These are phyloP conservation scores for Xenopus laevis DNA, from an alignment of 2,113 vertebrate species.

Conservation along the genomic window DNA sequence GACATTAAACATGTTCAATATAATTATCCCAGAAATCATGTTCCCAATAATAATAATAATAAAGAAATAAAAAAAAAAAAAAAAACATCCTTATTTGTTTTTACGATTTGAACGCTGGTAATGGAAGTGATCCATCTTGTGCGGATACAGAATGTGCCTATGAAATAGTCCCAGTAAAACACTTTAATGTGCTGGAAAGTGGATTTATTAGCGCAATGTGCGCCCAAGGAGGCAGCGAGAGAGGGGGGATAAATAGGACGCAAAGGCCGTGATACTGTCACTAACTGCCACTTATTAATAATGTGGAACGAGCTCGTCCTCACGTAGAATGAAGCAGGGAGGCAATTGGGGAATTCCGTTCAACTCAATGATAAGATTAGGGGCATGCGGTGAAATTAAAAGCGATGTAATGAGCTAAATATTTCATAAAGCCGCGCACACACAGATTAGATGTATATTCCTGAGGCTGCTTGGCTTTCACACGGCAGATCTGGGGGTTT, in stretches of 20 bases:
- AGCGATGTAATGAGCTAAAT: background rate
- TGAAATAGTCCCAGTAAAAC: background rate
- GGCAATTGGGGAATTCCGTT: background rate
- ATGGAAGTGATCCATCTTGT: background rate
- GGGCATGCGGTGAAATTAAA: constrained; percentile 2
- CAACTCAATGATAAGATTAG: background rate
- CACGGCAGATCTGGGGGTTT: no score
- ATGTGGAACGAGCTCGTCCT: background rate
- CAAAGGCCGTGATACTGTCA: background rate
- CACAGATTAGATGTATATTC: background rate
- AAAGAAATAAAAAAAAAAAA: no score
- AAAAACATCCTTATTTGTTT: background rate
- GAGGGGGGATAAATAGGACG: background rate
- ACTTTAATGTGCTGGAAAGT: background rate
- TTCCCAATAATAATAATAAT: background rate
- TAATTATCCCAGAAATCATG: constrained; percentile 1
- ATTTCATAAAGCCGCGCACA: background rate
- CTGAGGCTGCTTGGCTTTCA: background rate
- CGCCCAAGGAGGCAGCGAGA: background rate
- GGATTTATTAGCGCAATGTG: background rate
- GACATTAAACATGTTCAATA: constrained; percentile 39
- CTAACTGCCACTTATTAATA: background rate
- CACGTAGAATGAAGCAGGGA: background rate
- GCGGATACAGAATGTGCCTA: background rate
- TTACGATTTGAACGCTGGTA: background rate